A percentile compares a stretch with the other conserved stretches of the same genome.
Conservation (phyloP, 2,888 invertebrate species). For the Itoplectis maculator region DNA sequence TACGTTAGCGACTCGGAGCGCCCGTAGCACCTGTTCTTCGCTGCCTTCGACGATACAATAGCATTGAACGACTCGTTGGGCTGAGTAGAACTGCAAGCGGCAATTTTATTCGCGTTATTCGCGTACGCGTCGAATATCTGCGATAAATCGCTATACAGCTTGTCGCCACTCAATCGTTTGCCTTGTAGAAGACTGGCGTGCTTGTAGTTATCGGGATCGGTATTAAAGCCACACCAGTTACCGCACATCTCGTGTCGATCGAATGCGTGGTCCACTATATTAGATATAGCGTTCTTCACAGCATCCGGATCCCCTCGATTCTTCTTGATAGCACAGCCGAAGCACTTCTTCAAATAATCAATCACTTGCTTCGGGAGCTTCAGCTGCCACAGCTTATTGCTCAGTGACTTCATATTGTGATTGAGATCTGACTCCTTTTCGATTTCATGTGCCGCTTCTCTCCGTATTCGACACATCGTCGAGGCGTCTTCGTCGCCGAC, state of each 20-base stretch:
- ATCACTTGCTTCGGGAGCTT: constrained; percentile 40
- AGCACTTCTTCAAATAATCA: constrained; percentile 50
- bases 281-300: constrained; percentile 44
- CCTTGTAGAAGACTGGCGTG: constrained; percentile 27
- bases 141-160: constrained; percentile 3
- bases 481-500: constrained; percentile 64
- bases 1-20: constrained; percentile 20
- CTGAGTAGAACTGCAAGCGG: constrained; percentile 31
- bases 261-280: constrained; percentile 52
- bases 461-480: constrained; percentile 55
- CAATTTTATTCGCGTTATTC: constrained; percentile 25
- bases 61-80: constrained; percentile 34
- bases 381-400: constrained; percentile 44
- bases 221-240: constrained; percentile 42
- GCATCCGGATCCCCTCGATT: constrained; percentile 44
- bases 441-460: constrained; percentile 34
- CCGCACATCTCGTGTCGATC: constrained; percentile 46
- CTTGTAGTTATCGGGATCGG: not conserved
- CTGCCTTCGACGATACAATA: constrained; percentile 20
- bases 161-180: not conserved
- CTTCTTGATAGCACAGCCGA: constrained; percentile 50
- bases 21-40: constrained; percentile 33
- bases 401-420: constrained; percentile 49
- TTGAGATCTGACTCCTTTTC: constrained; percentile 41
- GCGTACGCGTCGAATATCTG: constrained; percentile 19